Evolutionary conservation across 2,797 vertebrate species (phyloP), one percentile per base, ranked within the genome.

Genomic region (Distichodus sexfasciatus): DNA sequence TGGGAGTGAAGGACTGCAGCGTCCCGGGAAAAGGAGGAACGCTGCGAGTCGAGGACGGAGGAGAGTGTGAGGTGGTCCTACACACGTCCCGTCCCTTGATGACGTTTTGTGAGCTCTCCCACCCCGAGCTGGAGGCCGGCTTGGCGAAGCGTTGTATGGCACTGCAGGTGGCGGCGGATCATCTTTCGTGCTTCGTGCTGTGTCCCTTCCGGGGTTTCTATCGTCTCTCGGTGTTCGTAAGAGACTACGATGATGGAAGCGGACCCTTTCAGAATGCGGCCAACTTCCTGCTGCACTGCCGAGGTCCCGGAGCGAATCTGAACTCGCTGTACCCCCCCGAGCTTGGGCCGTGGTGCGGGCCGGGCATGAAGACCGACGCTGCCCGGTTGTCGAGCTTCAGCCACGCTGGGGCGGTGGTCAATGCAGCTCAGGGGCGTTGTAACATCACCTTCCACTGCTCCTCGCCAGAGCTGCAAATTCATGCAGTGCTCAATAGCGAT

Each of bases 391-490:
- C 86, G 58, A 87, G 85, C 10, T 93, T 93, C 31, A 89, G 90
- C 79, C 92, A 92, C 53, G 72, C 81, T 0, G 53, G 48, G 0
- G 89, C 92, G 0, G 67, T 89, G 23, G 78, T 92, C 74, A 89
- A 78, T 23, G 90, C 86, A 17, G 85, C 87, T 43, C 85, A 92
- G 24, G 93, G 93, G 1, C 90, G 88, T 63, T 92, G 92, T 61
- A 93, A 92, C 77, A 87, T 94, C 78, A 93, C 92, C 69, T 94
- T 92, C 72, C 85, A 88, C 44, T 73, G 82, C 0, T 76, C 86
- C 41, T 47, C 59, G 3, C 29, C 35, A 0, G 84, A 75, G 0
- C 1, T 87, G 0, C 81, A 91, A 66, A 83, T 92, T 33, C 86
- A 87, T 0, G 44, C 87, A 0, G 77, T 83, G 24, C 80, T 88